Percentiles rank a stretch among this genome's conserved stretches.
phyloP scores from a whole-genome alignment of 2,888 invertebrate species.

The Agonum fuliginosum region DNA sequence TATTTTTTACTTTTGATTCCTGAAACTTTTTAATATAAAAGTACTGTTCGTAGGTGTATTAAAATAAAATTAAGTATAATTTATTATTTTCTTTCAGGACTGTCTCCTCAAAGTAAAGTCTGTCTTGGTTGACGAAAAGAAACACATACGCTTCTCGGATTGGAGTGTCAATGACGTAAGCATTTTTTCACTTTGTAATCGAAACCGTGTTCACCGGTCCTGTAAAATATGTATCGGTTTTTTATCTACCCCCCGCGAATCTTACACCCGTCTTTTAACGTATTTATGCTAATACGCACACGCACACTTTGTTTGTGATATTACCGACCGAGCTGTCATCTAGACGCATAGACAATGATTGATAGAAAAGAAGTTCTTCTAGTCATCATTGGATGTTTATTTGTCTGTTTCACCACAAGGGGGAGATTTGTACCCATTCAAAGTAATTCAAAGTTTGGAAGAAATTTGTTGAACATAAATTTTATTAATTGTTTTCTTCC shows the following conservation, averaged over 20 bases:
- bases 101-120: constrained; percentile 88
- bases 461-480: not conserved
- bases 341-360: not conserved
- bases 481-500: constrained; percentile 17
- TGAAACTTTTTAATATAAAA: too few species aligned
- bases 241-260: constrained; percentile 32
- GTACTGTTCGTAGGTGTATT: too few species aligned
- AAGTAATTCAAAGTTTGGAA: not conserved
- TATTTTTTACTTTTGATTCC: too few species aligned
- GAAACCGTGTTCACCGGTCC: constrained; percentile 50
- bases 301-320: constrained; percentile 13
- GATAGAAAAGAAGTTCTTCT: constrained; percentile 23
- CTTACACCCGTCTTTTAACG: constrained; percentile 2
- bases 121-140: constrained; percentile 90
- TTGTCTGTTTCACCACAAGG: constrained; percentile 3
- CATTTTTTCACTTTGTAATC: constrained; percentile 63
- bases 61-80: too few species aligned
- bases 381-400: constrained; percentile 43
- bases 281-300: constrained; percentile 47
- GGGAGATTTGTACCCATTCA: not conserved
- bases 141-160: constrained; percentile 93
- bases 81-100: too few species aligned
- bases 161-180: constrained; percentile 95
- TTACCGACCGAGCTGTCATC: not conserved
- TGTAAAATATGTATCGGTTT: constrained; percentile 57